Percentiles rank a stretch among this genome's conserved stretches.
Conservation (phyloP, 2,113 vertebrate genomes). For the Sorex fumeus region DNA sequence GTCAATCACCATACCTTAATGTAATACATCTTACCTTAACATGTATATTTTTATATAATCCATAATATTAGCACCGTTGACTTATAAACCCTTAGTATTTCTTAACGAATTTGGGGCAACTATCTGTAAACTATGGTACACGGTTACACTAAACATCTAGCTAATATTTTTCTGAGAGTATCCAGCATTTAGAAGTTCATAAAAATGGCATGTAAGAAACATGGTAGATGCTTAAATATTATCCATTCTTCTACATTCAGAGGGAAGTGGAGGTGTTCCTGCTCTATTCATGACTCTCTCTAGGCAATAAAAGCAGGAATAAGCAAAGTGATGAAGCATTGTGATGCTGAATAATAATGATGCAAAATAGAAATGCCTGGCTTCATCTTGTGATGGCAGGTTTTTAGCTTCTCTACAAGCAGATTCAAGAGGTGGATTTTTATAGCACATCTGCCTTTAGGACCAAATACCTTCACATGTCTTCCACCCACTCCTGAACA, state of each 20-base stretch:
- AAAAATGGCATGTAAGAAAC: conserved; percentile 48
- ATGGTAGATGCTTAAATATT: conserved; percentile 49
- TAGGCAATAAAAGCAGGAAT: conserved; percentile 53
- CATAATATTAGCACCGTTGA: background rate
- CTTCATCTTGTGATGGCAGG: background rate
- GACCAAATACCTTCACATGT: conserved; percentile 32
- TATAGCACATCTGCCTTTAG: conserved; percentile 65
- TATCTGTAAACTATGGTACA: background rate
- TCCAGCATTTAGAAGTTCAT: conserved; percentile 50
- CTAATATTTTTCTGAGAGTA: conserved; percentile 57
- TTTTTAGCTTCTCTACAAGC: conserved; percentile 64
- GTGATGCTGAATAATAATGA: conserved; percentile 66
- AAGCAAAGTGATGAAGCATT: conserved; percentile 62
- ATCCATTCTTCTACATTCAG: conserved; percentile 52
- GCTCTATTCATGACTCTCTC: conserved; percentile 63
- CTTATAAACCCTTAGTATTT: conserved; percentile 43
- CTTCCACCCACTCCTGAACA: conserved; percentile 52
- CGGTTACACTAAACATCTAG: conserved; percentile 43
- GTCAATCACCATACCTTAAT: background rate
- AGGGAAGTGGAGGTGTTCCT: conserved; percentile 56
- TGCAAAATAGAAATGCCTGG: conserved; percentile 57
- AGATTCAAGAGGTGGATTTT: conserved; percentile 43
- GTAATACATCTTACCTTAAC: background rate
- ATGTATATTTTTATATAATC: background rate
- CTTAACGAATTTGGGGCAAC: conserved; percentile 4